Evolutionary conservation across 2,113 vertebrate species (phyloP), one percentile per base, ranked within the genome.

Genomic region (Edolisoma coerulescens): DNA sequence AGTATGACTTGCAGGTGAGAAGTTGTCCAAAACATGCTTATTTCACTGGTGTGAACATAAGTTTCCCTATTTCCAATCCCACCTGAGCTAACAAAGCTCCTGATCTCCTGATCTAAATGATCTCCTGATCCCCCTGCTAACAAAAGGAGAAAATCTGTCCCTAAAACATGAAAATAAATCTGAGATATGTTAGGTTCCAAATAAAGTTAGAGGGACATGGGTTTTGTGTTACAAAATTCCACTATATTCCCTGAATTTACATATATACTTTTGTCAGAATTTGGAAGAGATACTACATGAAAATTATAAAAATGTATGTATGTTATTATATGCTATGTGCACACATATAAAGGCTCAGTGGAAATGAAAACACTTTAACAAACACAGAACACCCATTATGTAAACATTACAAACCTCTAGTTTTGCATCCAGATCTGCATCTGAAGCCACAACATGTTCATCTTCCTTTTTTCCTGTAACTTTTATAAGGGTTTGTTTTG

Each of bases 401-500:
- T 15, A 84, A 87, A 86, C 10, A 74, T 63, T 63, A 76, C 98
- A 96, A 93, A 99, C 99, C 99, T 99, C 99, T 70, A 99, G 98
- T 87, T 99, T 99, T 87, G 98, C 99, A n/a, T 99, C 99, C 92
- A 99, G 98, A 70, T 99, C 99, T 13, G 99, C 99, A 35, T 99
- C 99, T 1, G 99, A 99, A 41, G 99, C 99, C 42, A 99, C 99
- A 21, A 99, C 99, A 33, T 99, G 98, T 10, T 99, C 98, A 75
- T 99, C 99, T 93, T 99, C 99, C 77, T 99, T 99, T 98, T 99
- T 99, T 49, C 99, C 99, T 0, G 99, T 99, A 75, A 99, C 99
- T 97, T 99, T 99, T 95, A 99, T 99, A 80, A 99, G 98, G 2
- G 99, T 99, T 97, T 99, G 99, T 77, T 99, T 99, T 47, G 99